Conservation (phyloP, 2,888 invertebrate genomes). For the Galerucella pusilla region DNA sequence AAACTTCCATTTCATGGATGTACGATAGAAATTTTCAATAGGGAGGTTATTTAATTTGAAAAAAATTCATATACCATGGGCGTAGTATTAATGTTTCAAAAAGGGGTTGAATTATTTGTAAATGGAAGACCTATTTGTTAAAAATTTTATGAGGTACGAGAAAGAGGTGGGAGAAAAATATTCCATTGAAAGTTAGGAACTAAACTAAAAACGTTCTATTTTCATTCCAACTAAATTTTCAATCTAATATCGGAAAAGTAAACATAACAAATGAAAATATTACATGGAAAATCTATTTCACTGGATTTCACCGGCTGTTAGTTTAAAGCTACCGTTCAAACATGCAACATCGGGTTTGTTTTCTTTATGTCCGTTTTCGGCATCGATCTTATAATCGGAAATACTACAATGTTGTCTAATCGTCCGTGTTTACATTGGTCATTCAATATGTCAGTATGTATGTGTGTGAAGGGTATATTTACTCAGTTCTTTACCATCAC, state of each 20-base stretch:
- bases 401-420: constrained; percentile 15
- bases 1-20: no score
- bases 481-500: constrained; percentile 11
- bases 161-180: no score
- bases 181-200: not conserved
- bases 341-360: not conserved
- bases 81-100: no score
- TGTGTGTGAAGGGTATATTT: constrained; percentile 21
- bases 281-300: not conserved
- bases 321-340: not conserved
- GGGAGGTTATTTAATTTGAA: no score
- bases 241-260: not conserved
- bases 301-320: not conserved
- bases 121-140: no score
- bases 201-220: not conserved
- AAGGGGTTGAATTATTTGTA: no score
- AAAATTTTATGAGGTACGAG: no score
- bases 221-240: not conserved
- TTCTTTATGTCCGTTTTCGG: not conserved
- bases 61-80: no score
- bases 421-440: constrained; percentile 19
- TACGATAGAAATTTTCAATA: no score
- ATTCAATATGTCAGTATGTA: constrained; percentile 27
- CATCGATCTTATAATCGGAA: not conserved
- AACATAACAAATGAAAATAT: not conserved